Evolutionary conservation across 2,888 invertebrate genomes (phyloP), one percentile per base, ranked within the genome.

Genomic region (Osmoderma eremita): DNA sequence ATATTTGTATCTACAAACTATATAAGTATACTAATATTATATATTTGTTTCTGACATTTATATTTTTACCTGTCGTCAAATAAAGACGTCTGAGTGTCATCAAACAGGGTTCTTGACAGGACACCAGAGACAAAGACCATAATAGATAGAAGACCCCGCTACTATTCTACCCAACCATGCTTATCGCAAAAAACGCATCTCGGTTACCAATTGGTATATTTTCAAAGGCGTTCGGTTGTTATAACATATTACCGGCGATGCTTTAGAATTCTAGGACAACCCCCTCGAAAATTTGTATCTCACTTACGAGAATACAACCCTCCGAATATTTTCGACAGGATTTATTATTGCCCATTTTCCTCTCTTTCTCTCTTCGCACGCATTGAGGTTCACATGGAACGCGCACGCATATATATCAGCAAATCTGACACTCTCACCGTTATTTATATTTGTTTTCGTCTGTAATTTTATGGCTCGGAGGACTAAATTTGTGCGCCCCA

Each of bases 401-500:
- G 42, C 58, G 58, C n/a, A n/a, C 42, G 56, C 20, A 36, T 51
- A 63, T 63, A 63, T 51, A 56, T 65, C 65, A 65, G 65, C 56
- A 65, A 65, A 65, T 65, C 56, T 56, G 65, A 65, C 65, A 56
- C 48, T 48, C 48, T 65, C 56, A 24, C 38, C 65, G 53, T 58
- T 67, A 67, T 67, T 67, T 67, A 67, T 67, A 67, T 63, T 67
- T 67, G 67, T 67, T 67, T 67, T 63, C 67, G 62, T 67, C 54
- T 58, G 58, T 67, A 67, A 67, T 67, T 67, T 67, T 63, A 67
- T 54, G 48, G 48, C 67, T 48, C 20, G 42, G 54, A 67, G 53
- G 39, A 63, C 54, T 67, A 67, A 63, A 63, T 53, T 67, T 51
- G 63, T 53, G 53, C 48, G 61, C 42, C 42, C 49, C 65, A 65